Conservation (phyloP, 2,888 invertebrate genomes). For the Erebia ligea region DNA sequence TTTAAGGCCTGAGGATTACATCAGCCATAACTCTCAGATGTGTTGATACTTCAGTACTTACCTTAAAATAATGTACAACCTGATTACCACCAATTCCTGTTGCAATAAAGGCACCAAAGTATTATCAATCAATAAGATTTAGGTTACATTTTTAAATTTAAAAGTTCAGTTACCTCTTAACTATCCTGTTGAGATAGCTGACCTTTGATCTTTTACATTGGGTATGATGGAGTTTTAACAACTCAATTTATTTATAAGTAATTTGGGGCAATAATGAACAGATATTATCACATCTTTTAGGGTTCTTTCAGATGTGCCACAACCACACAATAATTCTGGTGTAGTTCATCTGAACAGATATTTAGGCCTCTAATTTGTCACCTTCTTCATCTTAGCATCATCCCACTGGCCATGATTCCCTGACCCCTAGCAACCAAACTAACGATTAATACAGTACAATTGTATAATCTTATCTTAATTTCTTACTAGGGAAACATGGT, state of each 20-base stretch:
- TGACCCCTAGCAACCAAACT: background rate
- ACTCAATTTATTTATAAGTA: background rate
- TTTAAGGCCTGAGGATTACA: too few species aligned
- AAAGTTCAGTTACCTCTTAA: background rate
- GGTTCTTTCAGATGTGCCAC: background rate
- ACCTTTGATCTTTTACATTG: background rate
- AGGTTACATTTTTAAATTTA: background rate
- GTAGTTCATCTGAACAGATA: too few species aligned
- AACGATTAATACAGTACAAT: too few species aligned
- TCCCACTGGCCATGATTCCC: background rate
- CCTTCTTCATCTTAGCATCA: background rate
- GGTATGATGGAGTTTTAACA: background rate
- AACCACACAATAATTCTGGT: too few species aligned
- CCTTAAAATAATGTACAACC: background rate
- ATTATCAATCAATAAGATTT: too few species aligned
- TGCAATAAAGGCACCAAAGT: background rate
- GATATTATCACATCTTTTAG: conserved; percentile 47
- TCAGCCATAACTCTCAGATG: too few species aligned
- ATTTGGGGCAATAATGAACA: conserved; percentile 32
- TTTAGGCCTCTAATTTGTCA: background rate
- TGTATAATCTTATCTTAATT: background rate
- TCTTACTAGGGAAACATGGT: background rate
- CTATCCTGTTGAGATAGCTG: background rate
- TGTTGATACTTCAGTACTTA: too few species aligned
- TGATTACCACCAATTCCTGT: background rate